A percentile compares a stretch with the other conserved stretches of the same genome.
Conservation (phyloP, 2,888 invertebrate genomes). For the Spilosoma lubricipeda region DNA sequence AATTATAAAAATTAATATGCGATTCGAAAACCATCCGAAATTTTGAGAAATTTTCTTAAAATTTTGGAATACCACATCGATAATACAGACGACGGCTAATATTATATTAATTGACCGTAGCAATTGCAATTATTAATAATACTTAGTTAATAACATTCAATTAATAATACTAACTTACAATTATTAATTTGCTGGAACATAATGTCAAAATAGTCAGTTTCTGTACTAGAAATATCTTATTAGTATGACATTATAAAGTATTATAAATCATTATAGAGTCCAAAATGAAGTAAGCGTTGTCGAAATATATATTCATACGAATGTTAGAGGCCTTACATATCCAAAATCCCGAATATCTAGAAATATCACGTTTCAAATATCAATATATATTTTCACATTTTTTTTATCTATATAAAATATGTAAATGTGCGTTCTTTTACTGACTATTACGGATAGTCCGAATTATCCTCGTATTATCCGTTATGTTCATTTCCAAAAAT, state of each 20-base stretch:
- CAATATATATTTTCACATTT: neutral
- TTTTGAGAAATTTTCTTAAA: neutral
- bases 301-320: neutral
- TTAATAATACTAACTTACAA: conserved; percentile 40
- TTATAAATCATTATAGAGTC: too few relatives aligned
- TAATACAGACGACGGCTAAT: neutral
- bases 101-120: conserved; percentile 20
- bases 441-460: neutral
- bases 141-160: conserved; percentile 48
- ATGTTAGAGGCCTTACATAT: neutral
- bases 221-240: too few relatives aligned
- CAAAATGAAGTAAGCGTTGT: neutral
- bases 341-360: neutral
- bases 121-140: conserved; percentile 42
- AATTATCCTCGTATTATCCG: neutral
- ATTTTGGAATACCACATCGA: neutral
- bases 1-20: conserved; percentile 31
- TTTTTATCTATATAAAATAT: neutral
- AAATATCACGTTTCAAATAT: neutral
- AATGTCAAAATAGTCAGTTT: neutral
- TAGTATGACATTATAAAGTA: too few relatives aligned
- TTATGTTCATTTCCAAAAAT: neutral
- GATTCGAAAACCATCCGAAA: neutral
- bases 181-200: conserved; percentile 14
- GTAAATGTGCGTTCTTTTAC: neutral